These are phyloP conservation scores for Rhingia campestris DNA, from an alignment of 2,888 invertebrate genomes.

Conservation along the genomic window DNA sequence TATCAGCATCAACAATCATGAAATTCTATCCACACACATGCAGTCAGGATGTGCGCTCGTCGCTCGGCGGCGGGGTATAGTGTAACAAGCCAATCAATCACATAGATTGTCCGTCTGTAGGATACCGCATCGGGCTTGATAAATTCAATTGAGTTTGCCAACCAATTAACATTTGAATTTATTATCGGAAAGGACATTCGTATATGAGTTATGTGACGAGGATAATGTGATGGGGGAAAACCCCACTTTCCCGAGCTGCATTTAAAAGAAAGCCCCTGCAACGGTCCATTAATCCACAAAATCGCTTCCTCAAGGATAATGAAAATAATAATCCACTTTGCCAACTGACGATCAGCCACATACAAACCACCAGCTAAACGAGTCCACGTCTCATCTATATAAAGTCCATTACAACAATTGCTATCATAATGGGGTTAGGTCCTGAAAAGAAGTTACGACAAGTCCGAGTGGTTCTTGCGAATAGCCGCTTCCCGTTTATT, in stretches of 20 bases:
- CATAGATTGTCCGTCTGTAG: constrained; percentile 36
- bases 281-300: neutral
- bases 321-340: constrained; percentile 70
- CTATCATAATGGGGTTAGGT: constrained; percentile 68
- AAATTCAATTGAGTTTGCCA: constrained; percentile 59
- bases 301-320: constrained; percentile 51
- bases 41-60: constrained; percentile 12
- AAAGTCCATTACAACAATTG: constrained; percentile 73
- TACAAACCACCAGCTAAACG: neutral
- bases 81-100: constrained; percentile 66
- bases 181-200: constrained; percentile 17
- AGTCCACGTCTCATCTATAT: constrained; percentile 64
- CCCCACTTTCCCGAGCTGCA: too few species aligned
- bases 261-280: too few species aligned
- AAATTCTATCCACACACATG: neutral
- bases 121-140: constrained; percentile 35
- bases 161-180: constrained; percentile 67
- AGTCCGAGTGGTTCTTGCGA: neutral
- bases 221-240: too few species aligned
- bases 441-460: constrained; percentile 50
- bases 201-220: too few species aligned
- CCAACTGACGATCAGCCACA: constrained; percentile 12
- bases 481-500: constrained; percentile 27
- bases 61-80: neutral
- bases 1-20: constrained; percentile 21